phyloP scores from a whole-genome alignment of 2,888 invertebrate species.

The Micoletzkya japonica region DNA sequence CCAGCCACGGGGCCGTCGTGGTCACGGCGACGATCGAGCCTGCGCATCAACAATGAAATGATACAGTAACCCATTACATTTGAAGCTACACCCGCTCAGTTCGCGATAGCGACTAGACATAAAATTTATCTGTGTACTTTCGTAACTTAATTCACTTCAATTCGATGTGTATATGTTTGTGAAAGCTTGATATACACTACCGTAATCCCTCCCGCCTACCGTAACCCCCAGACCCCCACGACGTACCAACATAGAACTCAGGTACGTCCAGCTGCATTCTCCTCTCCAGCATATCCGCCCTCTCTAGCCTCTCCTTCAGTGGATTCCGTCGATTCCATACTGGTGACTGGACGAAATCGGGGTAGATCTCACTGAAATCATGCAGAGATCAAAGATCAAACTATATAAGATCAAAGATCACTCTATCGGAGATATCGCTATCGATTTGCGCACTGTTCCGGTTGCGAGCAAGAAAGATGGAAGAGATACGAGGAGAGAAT shows the following conservation, averaged over 20 bases:
- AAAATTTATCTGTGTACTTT: too few species aligned
- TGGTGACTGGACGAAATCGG: constrained; percentile 58
- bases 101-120: too few species aligned
- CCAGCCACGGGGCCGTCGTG: constrained; percentile 52
- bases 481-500: too few species aligned
- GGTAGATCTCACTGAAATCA: constrained; percentile 52
- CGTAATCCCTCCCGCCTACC: neutral
- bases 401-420: neutral
- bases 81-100: too few species aligned
- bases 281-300: constrained; percentile 87
- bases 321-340: constrained; percentile 58
- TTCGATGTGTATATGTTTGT: too few species aligned
- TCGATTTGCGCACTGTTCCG: neutral
- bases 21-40: constrained; percentile 63
- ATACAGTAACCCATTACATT: too few species aligned
- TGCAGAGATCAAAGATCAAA: constrained; percentile 2
- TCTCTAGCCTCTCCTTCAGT: constrained; percentile 79
- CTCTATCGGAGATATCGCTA: neutral
- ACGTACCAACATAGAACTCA: constrained; percentile 90
- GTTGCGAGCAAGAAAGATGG: too few species aligned
- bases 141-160: too few species aligned
- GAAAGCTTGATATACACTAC: too few species aligned
- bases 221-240: neutral
- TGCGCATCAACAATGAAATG: constrained; percentile 33
- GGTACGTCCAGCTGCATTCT: constrained; percentile 83